Percentiles rank a stretch among this genome's conserved stretches.
These are phyloP conservation scores for Cantharis flavilabris DNA, from an alignment of 2,888 invertebrate genomes.

Conservation along the genomic window DNA sequence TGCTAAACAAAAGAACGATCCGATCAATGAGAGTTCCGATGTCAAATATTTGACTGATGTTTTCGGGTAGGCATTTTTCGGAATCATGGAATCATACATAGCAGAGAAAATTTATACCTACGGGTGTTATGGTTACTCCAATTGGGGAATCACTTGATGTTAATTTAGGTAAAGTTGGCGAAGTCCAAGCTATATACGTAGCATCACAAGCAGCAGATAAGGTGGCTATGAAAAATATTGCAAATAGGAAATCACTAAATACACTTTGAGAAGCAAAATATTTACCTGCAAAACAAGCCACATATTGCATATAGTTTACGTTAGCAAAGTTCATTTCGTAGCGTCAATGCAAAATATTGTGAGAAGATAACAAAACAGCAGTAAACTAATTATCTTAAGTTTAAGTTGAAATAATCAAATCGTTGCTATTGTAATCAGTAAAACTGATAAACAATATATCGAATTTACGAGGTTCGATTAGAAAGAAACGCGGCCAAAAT, in stretches of 20 bases:
- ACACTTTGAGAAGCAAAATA: background rate
- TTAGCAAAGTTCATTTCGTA: background rate
- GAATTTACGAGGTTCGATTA: background rate
- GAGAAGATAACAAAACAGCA: background rate
- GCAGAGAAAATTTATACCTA: background rate
- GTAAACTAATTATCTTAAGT: background rate
- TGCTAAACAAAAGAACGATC: constrained; percentile 40
- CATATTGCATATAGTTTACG: constrained; percentile 7
- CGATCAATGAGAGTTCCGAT: no score
- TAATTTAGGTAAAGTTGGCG: constrained; percentile 61
- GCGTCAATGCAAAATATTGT: background rate
- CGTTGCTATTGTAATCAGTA: background rate
- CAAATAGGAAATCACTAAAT: background rate
- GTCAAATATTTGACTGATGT: no score
- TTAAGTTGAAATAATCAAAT: background rate
- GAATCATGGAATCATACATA: no score
- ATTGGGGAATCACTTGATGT: constrained; percentile 21
- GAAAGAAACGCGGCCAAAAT: background rate
- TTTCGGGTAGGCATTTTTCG: no score
- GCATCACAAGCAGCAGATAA: background rate
- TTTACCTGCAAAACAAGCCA: background rate
- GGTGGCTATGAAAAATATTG: background rate
- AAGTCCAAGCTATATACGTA: constrained; percentile 59
- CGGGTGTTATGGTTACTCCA: constrained; percentile 11
- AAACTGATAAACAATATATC: background rate